Conservation (phyloP, 2,888 invertebrate species). For the Rhimphoctona megacephalus region DNA sequence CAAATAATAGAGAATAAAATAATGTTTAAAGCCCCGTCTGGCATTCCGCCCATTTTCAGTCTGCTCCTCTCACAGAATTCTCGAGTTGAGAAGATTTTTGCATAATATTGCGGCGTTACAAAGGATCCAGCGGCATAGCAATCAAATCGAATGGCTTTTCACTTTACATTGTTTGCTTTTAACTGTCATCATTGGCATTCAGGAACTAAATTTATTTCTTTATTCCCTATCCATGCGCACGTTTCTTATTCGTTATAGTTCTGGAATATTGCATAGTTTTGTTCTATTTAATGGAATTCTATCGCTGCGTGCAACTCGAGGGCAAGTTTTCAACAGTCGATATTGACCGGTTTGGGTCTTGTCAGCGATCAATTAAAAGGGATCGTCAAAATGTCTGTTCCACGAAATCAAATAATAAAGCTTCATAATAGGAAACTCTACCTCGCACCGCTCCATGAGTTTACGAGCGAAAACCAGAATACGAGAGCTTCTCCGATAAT, state of each 20-base stretch:
- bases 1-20: constrained; percentile 36
- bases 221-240: too few species aligned
- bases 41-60: constrained; percentile 64
- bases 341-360: neutral
- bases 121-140: neutral
- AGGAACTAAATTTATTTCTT: neutral
- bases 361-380: constrained; percentile 7
- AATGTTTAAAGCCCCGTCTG: constrained; percentile 47
- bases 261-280: too few species aligned
- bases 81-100: constrained; percentile 17
- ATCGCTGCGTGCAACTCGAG: neutral
- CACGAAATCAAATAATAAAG: neutral
- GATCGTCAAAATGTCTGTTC: constrained; percentile 20
- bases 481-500: constrained; percentile 20
- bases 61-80: constrained; percentile 4
- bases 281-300: too few species aligned
- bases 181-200: neutral
- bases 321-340: neutral
- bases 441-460: neutral
- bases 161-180: neutral
- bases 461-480: neutral
- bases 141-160: neutral
- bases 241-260: too few species aligned
- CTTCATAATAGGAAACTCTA: neutral
- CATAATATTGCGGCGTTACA: constrained; percentile 30